Evolutionary conservation across 2,797 vertebrate genomes (phyloP).

Genomic region (Sphenopsis melanotis): DNA sequence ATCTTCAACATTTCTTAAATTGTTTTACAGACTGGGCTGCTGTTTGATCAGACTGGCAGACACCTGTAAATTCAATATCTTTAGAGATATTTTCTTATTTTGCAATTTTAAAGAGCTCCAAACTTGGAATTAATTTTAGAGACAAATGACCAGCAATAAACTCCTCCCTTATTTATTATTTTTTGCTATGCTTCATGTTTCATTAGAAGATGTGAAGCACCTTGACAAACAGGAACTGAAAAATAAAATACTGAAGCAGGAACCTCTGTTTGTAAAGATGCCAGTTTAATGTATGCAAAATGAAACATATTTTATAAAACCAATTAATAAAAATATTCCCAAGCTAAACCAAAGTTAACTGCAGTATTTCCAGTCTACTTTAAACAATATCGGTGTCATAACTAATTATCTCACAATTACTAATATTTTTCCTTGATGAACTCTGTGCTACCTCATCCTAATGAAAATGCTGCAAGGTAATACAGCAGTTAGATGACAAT

Average conservation of each 20-base stretch:
- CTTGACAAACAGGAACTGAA: background rate
- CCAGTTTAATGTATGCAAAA: background rate
- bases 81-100: background rate
- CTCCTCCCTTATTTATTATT: background rate
- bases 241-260: conserved; percentile 3
- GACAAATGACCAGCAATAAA: background rate
- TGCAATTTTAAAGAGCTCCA: background rate
- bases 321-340: conserved; percentile 23
- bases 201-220: background rate
- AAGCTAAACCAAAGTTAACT: background rate
- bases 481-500: conserved; percentile 9
- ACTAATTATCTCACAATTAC: conserved; percentile 49
- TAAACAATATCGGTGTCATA: background rate
- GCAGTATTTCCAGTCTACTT: background rate
- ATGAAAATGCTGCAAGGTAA: conserved; percentile 44
- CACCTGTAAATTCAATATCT: background rate
- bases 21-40: background rate
- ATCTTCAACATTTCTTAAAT: background rate
- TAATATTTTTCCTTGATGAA: conserved; percentile 49
- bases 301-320: background rate
- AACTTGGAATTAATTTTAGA: background rate
- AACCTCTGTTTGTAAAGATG: background rate
- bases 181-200: background rate
- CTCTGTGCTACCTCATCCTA: conserved; percentile 15
- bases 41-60: background rate